phyloP scores from a whole-genome alignment of 2,888 invertebrate species.

The Apocheima hispidaria region DNA sequence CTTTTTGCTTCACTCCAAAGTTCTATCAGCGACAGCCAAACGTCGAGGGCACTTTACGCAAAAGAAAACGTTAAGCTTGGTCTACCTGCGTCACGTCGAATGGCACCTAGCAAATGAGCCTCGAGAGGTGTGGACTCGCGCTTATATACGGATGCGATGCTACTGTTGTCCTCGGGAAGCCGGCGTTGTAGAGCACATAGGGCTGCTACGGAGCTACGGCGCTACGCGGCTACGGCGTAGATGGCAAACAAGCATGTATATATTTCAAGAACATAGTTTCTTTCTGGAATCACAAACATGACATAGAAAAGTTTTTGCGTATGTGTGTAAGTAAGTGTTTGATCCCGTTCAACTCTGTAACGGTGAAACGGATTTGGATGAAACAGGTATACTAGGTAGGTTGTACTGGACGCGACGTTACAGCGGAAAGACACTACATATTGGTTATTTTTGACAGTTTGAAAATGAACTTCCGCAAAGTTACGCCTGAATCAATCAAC shows the following conservation, averaged over 20 bases:
- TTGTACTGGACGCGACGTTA: too few species aligned
- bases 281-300: too few species aligned
- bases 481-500: too few species aligned
- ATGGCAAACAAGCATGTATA: slow-evolving; percentile 2
- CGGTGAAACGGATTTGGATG: too few species aligned
- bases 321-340: too few species aligned
- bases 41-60: slow-evolving; percentile 13
- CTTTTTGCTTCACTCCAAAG: slow-evolving; percentile 10
- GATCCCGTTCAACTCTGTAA: too few species aligned
- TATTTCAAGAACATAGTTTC: background rate
- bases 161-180: slow-evolving; percentile 60
- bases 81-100: slow-evolving; percentile 44
- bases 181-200: slow-evolving; percentile 52
- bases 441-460: too few species aligned
- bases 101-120: slow-evolving; percentile 76
- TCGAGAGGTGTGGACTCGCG: slow-evolving; percentile 57
- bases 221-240: slow-evolving; percentile 45
- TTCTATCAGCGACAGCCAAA: background rate
- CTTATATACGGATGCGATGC: slow-evolving; percentile 69
- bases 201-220: slow-evolving; percentile 39
- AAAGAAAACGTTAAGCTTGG: slow-evolving; percentile 1
- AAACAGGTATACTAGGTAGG: too few species aligned
- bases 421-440: too few species aligned
- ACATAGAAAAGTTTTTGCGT: too few species aligned
- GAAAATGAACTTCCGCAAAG: too few species aligned